Base-by-base conservation (phyloP, 2,888 invertebrate species). In the Noctua janthina region DNA sequence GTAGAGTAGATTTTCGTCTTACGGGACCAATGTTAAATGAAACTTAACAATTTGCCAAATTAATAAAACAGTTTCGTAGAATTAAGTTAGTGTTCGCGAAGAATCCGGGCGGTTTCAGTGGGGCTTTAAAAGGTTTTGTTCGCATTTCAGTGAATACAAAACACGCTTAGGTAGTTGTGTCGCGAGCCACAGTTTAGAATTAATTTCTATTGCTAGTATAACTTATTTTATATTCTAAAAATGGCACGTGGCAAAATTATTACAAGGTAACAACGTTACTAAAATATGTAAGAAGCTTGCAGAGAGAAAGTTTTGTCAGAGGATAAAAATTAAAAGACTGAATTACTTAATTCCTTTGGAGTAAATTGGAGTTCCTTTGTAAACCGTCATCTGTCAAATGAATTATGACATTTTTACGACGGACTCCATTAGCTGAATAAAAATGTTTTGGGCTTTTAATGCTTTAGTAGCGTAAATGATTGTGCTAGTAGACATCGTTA, bases 1-100 rank as follows among this genome's bases (percentile, higher is more conserved):
- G 71, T 87, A 91, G 88, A 88, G 90, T 91, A 89, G 91, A 92
- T 93, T 92, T 92, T 82, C 88, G 85, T 87, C 91, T 92, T 93
- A 91, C 83, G 91, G 90, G 92, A 93, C 91, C 88, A 88, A 89
- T 90, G 90, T 90, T 91, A 92, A 92, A 92, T 90, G 90, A 92
- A 92, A 94, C 93, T 94, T 93, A 94, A 93, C 93, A 95, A 95
- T 93, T 95, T 93, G 91, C 92, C 90, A 92, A 94, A 95, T 95
- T 94, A 94, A 93, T 92, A 91, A 93, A 91, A 90, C 90, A 90
- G 90, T 92, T 93, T 91, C 84, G 88, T 89, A 91, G 89, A 88
- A 89, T 90, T 87, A 92, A 92, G 77, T 83, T 67, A 43, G 89
- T 89, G 91, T 91, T 92, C 90, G 76, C 78, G 81, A 90, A 87